Base-by-base conservation (phyloP, 2,888 invertebrate species). In the Psylliodes chrysocephalus region DNA sequence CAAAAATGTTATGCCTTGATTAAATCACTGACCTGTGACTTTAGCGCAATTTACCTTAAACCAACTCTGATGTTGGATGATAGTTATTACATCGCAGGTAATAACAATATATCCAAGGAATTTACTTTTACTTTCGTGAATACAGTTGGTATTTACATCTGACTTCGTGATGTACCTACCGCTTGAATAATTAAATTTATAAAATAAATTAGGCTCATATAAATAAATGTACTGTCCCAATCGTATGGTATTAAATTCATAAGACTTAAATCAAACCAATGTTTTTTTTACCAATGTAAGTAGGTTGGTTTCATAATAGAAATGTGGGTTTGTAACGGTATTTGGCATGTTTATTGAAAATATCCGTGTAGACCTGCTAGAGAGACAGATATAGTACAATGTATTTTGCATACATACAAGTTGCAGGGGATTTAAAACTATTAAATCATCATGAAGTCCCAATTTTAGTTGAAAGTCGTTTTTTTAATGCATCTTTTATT, bases 101-200 rank as follows among this genome's bases (percentile, higher is more conserved):
- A 49, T 49, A 12, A 17, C 25, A 47, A 3, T 25, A 46, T 46
- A 28, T 3, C 30, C 47, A 35, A 56, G 56, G 47, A 46, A 47
- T 47, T 56, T 56, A 56, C 56, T 56, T 56, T 56, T 56, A 56
- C 56, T 56, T 47, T 56, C 47, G 56, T 56, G 56, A 33, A 19
- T 22, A n/a, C 14, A 12, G 25, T n/a, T 46, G 44, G 28, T 35
- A 56, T 56, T 56, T 46, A 47, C 33, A 35, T 33, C 5, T 46
- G 12, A 35, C 18, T 15, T 56, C 56, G 56, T 56, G 56, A 56
- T 56, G 55, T 56, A 42, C 18, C 17, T 14, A 42, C 25, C 28
- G 28, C 18, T 55, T 28, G 40, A 14, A 49, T 49, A 49, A 49
- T 49, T 49, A 49, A 28, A 28, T 14, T 25, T 15, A 49, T 49